Evolutionary conservation across 2,797 vertebrate genomes (phyloP), one percentile per base, ranked within the genome.

Genomic region (Etheostoma nigrum): DNA sequence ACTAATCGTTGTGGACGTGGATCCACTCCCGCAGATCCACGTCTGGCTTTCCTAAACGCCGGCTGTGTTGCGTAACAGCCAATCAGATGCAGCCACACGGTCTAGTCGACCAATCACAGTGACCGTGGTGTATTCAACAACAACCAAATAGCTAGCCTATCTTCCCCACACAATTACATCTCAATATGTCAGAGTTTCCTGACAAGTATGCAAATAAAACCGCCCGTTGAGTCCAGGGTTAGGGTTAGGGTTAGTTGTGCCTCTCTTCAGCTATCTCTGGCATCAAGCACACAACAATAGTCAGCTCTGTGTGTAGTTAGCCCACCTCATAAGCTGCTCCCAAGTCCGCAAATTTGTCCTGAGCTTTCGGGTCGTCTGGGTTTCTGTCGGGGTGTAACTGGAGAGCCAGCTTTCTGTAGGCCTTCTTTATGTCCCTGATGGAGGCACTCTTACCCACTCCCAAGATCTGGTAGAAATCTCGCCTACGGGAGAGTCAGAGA

Each of bases 321-420:
- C 94, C 79, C 72, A 99, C 98, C 96, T 99, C 98, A 67, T 99
- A 99, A 72, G 98, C 98, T 67, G 98, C 96, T 5, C 98, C 98
- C 54, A 99, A 91, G 85, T 99, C 98, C 79, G 99, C 97, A 78
- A 99, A 99, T 86, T 98, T 99, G 87, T 99, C 98, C 45, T 96
- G 96, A 1, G 98, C 98, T 74, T 95, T 91, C 0, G 98, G 98
- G 79, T 99, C 98, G 80, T 99, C 98, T 1, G 87, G 98, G 76
- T 99, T 99, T 77, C 98, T 93, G 92, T 99, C 98, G 3, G 98
- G 98, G 82, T 99, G 98, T 19, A 99, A 89, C 92, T 99, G 98
- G 4, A 99, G 91, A 5, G 98, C 98, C 74, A 99, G 92, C 83
- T 99, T 99, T 74, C 98, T 96, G 91, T 99, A 99, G 42, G 98